Conservation (phyloP, 2,113 vertebrate species). For the Orthochromis malagaraziensis region DNA sequence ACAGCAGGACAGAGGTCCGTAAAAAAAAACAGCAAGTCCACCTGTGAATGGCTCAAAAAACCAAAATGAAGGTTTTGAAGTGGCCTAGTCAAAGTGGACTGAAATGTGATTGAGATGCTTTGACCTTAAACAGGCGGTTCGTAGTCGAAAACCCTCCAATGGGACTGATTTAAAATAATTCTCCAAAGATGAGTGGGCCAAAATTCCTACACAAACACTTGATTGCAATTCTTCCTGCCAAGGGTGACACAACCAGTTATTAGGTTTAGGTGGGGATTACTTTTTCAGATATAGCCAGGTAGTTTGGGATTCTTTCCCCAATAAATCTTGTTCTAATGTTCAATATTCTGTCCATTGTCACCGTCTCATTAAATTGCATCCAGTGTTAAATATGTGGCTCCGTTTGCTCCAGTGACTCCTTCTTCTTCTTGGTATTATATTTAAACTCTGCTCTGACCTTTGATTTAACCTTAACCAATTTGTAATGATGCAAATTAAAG, state of each 20-base stretch:
- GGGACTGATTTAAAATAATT: neutral
- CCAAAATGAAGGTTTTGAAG: neutral
- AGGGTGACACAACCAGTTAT: neutral
- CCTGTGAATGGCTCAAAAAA: neutral
- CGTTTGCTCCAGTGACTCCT: neutral
- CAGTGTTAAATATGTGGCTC: neutral
- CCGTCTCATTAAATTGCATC: fast-evolving
- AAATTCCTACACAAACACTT: neutral
- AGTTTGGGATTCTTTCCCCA: neutral
- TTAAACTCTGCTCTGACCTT: neutral
- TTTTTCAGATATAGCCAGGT: neutral
- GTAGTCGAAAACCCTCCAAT: neutral
- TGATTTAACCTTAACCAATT: neutral
- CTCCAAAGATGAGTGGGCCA: neutral
- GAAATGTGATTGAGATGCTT: neutral
- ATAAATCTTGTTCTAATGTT: neutral
- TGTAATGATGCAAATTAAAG: neutral
- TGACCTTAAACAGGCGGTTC: neutral
- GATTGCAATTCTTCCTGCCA: neutral
- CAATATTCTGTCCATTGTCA: neutral
- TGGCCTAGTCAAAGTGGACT: fast-evolving
- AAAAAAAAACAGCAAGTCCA: neutral
- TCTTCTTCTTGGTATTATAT: neutral
- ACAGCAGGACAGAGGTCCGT: neutral
- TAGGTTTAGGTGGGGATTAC: neutral